Conservation (phyloP, 2,888 invertebrate species). For the Heterodera filipjevi region DNA sequence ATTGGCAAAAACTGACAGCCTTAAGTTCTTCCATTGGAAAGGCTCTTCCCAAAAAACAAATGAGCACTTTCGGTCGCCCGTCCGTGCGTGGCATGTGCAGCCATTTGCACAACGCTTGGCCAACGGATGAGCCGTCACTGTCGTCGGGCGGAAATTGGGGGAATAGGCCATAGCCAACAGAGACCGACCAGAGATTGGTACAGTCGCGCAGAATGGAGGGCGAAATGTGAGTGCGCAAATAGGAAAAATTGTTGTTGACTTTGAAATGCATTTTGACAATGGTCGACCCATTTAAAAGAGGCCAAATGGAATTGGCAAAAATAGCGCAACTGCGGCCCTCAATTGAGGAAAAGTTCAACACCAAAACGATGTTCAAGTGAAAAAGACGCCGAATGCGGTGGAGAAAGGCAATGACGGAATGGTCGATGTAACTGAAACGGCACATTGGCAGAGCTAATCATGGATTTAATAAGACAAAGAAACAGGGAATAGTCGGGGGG, state of each 20-base stretch:
- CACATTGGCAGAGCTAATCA: too few relatives aligned
- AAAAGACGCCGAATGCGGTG: not conserved
- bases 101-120: not conserved
- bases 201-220: slow-evolving; percentile 2
- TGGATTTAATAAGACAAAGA: not conserved
- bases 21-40: not conserved
- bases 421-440: not conserved
- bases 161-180: not conserved
- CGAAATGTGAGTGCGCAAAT: not conserved
- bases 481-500: too few relatives aligned
- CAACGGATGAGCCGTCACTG: not conserved
- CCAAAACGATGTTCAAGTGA: not conserved
- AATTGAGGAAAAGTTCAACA: not conserved
- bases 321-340: not conserved
- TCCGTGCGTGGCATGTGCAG: not conserved
- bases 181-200: not conserved
- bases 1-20: not conserved
- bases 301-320: not conserved
- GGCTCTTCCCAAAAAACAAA: not conserved
- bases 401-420: not conserved
- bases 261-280: not conserved
- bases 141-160: not conserved
- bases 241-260: not conserved
- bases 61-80: not conserved
- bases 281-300: not conserved